phyloP scores from a whole-genome alignment of 2,888 invertebrate species.

The Odontomyia ornata region DNA sequence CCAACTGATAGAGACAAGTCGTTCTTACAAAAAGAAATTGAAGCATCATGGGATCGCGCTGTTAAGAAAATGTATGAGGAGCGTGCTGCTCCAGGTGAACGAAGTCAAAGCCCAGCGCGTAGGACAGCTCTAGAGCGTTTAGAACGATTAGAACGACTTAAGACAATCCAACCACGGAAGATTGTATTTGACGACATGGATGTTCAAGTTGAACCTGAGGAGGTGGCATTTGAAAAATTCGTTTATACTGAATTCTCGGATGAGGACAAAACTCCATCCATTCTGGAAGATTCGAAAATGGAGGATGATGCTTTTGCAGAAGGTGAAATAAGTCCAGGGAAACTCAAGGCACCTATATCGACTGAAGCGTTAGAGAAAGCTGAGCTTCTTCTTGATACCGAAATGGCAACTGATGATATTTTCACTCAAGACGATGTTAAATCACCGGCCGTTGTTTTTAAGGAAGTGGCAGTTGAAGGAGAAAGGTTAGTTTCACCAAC shows the following conservation, averaged over 20 bases:
- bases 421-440: conserved; percentile 32
- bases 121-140: not conserved
- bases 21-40: not conserved
- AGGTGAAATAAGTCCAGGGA: not conserved
- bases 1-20: not conserved
- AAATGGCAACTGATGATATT: conserved; percentile 41
- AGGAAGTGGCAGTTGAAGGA: conserved; percentile 40
- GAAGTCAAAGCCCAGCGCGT: not conserved
- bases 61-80: not conserved
- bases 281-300: conserved; percentile 31
- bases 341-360: not conserved
- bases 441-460: conserved; percentile 32
- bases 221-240: conserved; percentile 41
- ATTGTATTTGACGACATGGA: conserved; percentile 45
- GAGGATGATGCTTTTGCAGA: conserved; percentile 37
- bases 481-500: not conserved
- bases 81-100: not conserved
- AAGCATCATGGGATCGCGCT: conserved; percentile 43
- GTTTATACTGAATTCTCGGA: conserved; percentile 45
- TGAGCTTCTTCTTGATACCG: conserved; percentile 42
- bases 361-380: conserved; percentile 32
- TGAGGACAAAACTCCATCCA: conserved; percentile 29
- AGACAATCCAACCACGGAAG: conserved; percentile 34
- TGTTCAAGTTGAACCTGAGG: conserved; percentile 32
- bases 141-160: conserved; percentile 29